Percentiles rank a stretch among this genome's conserved stretches.
phyloP scores from a whole-genome alignment of 2,113 vertebrate species.

The Choloepus hoffmanni region DNA sequence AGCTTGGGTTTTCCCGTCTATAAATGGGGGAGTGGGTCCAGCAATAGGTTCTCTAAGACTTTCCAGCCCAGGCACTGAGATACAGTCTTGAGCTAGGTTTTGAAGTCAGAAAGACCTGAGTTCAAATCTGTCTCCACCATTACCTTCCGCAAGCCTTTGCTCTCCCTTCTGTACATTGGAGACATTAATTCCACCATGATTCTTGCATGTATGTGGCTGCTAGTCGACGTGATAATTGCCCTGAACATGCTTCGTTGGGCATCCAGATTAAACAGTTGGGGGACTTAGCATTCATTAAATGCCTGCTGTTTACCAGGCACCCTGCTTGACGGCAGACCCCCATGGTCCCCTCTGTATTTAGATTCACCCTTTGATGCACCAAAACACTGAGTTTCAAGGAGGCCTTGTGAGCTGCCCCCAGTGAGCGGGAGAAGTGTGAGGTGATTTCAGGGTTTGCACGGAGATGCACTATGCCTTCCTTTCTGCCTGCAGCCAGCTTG shows the following conservation, averaged over 20 bases:
- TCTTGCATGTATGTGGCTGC: no score
- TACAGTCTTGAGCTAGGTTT: background rate
- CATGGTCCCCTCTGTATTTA: background rate
- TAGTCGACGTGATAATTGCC: background rate
- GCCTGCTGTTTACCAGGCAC: background rate
- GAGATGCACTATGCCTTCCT: background rate
- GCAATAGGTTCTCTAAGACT: accelerated
- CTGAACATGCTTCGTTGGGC: background rate
- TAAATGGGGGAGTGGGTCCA: accelerated
- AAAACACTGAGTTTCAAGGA: background rate
- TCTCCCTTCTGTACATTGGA: background rate
- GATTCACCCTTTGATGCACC: accelerated
- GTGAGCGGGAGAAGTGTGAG: background rate
- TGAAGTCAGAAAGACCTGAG: background rate
- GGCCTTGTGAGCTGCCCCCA: accelerated
- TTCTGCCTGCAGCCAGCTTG: accelerated
- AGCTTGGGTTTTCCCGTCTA: background rate
- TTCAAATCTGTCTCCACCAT: accelerated
- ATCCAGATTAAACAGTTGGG: background rate
- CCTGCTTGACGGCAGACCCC: accelerated
- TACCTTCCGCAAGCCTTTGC: background rate
- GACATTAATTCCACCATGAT: background rate
- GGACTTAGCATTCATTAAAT: background rate
- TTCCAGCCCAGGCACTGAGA: background rate
- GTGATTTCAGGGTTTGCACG: no score